These are phyloP conservation scores for Cephalotes varians DNA, from an alignment of 2,888 invertebrate species.

Conservation along the genomic window DNA sequence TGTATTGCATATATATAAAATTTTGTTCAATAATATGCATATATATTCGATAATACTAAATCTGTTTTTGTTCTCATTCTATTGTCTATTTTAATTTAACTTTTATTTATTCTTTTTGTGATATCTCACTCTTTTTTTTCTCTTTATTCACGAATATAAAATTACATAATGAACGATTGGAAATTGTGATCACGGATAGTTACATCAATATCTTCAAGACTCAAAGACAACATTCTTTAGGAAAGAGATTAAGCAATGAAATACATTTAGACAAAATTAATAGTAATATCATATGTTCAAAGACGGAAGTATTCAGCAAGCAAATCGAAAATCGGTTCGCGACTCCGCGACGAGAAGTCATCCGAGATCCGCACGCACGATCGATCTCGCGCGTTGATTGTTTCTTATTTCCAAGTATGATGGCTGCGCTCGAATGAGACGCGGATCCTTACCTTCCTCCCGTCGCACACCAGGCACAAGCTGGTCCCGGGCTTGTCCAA, in stretches of 20 bases:
- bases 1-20: background rate
- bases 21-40: background rate
- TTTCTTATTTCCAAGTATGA: conserved; percentile 73
- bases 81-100: background rate
- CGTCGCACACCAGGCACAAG: conserved; percentile 73
- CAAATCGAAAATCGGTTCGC: background rate
- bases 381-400: conserved; percentile 59
- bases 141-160: background rate
- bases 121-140: background rate
- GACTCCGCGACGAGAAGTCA: background rate
- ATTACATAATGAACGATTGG: background rate
- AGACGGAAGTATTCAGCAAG: background rate
- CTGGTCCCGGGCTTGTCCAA: conserved; percentile 77
- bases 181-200: background rate
- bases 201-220: background rate
- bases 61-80: background rate
- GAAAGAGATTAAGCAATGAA: background rate
- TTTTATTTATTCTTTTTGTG: background rate
- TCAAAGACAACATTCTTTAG: background rate
- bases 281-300: background rate
- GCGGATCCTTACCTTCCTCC: conserved; percentile 71
- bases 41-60: background rate
- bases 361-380: background rate
- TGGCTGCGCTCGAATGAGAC: conserved; percentile 78
- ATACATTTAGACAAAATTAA: background rate